A percentile compares a stretch with the other conserved stretches of the same genome.
Evolutionary conservation across 2,797 vertebrate genomes (phyloP).

Genomic region (Sorex maritimensis): DNA sequence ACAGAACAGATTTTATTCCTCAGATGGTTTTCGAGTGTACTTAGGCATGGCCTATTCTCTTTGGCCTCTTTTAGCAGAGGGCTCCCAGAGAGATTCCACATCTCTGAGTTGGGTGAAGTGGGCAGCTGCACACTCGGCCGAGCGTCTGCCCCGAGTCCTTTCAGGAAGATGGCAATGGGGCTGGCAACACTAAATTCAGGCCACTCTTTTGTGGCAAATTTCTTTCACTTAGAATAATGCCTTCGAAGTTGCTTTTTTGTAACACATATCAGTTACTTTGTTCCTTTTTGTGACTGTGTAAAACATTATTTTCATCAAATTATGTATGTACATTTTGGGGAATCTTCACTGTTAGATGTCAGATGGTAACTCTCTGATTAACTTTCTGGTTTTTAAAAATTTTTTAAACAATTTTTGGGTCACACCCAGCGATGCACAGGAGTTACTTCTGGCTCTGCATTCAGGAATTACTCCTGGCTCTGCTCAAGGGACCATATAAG

Average conservation of each 20-base stretch:
- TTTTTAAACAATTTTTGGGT: too few species aligned
- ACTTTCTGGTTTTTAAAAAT: neutral
- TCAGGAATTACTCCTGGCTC: too few species aligned
- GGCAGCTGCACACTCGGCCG: too few species aligned
- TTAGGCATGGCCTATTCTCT: neutral
- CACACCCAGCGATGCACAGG: too few species aligned
- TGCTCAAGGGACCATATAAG: too few species aligned
- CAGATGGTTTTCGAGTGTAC: neutral
- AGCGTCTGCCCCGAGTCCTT: too few species aligned
- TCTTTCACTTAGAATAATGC: neutral
- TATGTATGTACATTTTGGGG: neutral
- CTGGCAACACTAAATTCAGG: too few species aligned
- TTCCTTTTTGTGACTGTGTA: conserved; percentile 45
- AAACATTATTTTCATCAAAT: neutral
- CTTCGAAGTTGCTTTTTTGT: neutral
- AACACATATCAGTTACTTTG: neutral
- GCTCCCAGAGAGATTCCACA: neutral
- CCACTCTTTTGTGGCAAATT: neutral
- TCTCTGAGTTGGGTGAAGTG: neutral
- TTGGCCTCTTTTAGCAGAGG: neutral
- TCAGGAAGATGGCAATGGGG: accelerated
- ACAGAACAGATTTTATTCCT: neutral
- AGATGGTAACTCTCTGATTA: neutral
- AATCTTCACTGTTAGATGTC: neutral
- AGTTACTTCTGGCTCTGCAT: too few species aligned